Evolutionary conservation across 2,797 vertebrate species (phyloP).

Genomic region (Petrocephalus sullivani): DNA sequence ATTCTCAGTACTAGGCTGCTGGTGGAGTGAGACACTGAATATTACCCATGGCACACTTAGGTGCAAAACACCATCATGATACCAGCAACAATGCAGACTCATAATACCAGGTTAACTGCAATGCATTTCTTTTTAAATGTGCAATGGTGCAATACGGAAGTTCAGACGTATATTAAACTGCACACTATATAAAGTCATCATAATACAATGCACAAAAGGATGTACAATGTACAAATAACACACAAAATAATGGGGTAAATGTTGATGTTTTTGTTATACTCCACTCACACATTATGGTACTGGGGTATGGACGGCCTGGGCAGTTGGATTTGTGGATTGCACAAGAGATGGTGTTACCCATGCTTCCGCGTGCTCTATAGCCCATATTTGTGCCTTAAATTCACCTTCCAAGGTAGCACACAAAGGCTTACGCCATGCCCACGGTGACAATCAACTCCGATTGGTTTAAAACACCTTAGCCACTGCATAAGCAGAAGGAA

Average conservation of each 20-base stretch:
- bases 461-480: neutral
- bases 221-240: neutral
- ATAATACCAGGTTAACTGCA: neutral
- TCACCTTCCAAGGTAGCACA: conserved; percentile 5
- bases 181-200: neutral
- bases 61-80: neutral
- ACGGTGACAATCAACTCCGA: neutral
- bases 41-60: neutral
- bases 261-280: neutral
- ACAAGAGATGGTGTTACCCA: conserved; percentile 52
- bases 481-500: neutral
- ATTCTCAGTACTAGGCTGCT: neutral
- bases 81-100: neutral
- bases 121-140: neutral
- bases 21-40: neutral
- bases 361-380: conserved; percentile 46
- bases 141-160: neutral
- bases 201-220: neutral
- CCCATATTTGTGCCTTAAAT: conserved; percentile 39
- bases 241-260: neutral
- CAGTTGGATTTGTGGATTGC: conserved; percentile 48
- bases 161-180: neutral
- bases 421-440: neutral
- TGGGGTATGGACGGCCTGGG: neutral
- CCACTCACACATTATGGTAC: neutral